These are phyloP conservation scores for Cyclopterus lumpus DNA, from an alignment of 2,797 vertebrate species.

Conservation along the genomic window DNA sequence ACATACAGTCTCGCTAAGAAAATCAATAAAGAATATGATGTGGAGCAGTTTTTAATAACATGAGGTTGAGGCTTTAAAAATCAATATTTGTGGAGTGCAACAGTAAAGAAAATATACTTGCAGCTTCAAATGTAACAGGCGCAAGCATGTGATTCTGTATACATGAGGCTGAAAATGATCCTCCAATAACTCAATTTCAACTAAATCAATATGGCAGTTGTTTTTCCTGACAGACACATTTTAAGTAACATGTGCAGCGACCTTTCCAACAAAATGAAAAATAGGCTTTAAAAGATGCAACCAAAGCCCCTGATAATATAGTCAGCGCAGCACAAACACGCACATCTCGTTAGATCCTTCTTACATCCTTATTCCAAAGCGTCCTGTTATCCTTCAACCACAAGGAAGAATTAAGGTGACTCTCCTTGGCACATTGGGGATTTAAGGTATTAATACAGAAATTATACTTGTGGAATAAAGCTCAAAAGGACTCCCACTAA, in stretches of 20 bases:
- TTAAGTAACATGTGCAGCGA: not conserved
- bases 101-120: slow-evolving; percentile 45
- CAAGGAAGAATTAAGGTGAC: slow-evolving; percentile 47
- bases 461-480: slow-evolving; percentile 27
- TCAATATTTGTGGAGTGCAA: slow-evolving; percentile 66
- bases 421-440: slow-evolving; percentile 23
- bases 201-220: not conserved
- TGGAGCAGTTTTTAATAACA: slow-evolving; percentile 68
- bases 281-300: not conserved
- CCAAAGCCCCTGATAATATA: not conserved
- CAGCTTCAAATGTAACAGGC: slow-evolving; percentile 29
- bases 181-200: not conserved
- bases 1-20: slow-evolving; percentile 53
- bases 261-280: slow-evolving; percentile 1
- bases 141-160: not conserved
- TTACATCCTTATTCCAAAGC: not conserved
- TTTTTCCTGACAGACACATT: not conserved
- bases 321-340: not conserved
- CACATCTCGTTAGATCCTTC: not conserved
- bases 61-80: slow-evolving; percentile 55
- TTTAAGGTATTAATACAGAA: slow-evolving; percentile 37
- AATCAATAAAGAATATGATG: slow-evolving; percentile 76
- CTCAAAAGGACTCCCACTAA: slow-evolving; percentile 33
- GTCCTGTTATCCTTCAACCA: slow-evolving; percentile 52
- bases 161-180: not conserved